Conservation (phyloP, 2,888 invertebrate genomes). For the Ennomos quercinarius region DNA sequence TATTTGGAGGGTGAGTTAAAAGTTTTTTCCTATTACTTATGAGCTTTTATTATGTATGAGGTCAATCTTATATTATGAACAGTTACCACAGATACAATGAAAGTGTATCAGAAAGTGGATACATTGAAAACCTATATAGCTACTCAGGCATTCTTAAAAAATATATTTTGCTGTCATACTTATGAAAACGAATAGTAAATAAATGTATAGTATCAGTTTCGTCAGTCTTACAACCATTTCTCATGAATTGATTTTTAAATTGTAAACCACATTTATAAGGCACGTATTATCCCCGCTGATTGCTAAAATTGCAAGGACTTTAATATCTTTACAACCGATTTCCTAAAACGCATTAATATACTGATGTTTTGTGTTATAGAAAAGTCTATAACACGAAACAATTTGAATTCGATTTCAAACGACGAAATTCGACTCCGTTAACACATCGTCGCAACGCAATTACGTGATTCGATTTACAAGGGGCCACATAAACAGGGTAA, state of each 20-base stretch:
- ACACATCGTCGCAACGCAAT: constrained; percentile 21
- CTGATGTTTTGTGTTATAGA: too few species aligned
- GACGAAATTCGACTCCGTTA: constrained; percentile 10
- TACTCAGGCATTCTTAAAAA: too few species aligned
- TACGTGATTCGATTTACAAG: constrained; percentile 27
- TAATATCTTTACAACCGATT: constrained; percentile 21
- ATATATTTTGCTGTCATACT: too few species aligned
- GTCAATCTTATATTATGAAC: constrained; percentile 5
- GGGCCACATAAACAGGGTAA: constrained; percentile 19
- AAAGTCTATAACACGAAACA: constrained; percentile 24
- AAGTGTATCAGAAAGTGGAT: too few species aligned
- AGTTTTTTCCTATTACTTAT: constrained; percentile 49
- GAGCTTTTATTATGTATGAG: constrained; percentile 36
- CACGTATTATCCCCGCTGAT: too few species aligned
- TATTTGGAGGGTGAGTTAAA: constrained; percentile 90
- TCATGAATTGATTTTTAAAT: too few species aligned
- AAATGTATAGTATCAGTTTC: too few species aligned
- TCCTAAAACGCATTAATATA: constrained; percentile 6
- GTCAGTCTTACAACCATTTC: constrained; percentile 4
- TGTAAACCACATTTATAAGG: too few species aligned
- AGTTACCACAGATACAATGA: not conserved
- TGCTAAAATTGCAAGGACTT: too few species aligned
- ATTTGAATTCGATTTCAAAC: constrained; percentile 13
- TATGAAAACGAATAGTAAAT: too few species aligned
- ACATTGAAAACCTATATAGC: too few species aligned